phyloP scores from a whole-genome alignment of 2,888 invertebrate species.

The Cantharis flavilabris region DNA sequence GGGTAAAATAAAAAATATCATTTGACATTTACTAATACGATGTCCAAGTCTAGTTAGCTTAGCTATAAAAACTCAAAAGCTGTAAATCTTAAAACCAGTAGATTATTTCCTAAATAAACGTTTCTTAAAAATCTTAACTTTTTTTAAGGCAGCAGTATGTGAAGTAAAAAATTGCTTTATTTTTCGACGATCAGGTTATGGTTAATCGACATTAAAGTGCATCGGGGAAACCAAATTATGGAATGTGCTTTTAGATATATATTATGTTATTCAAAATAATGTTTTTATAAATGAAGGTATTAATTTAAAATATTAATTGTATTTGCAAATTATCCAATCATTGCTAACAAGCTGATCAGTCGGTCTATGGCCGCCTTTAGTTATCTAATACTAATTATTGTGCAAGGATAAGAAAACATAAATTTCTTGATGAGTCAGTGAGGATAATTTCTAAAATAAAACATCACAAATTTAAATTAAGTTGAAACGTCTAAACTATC shows the following conservation, averaged over 20 bases:
- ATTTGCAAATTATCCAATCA: too few relatives aligned
- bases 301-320: not conserved
- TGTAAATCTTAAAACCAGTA: not conserved
- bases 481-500: too few relatives aligned
- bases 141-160: not conserved
- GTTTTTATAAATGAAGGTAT: not conserved
- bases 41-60: not conserved
- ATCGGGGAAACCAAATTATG: not conserved
- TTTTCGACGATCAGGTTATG: not conserved
- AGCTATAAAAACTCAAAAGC: not conserved
- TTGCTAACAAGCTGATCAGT: too few relatives aligned
- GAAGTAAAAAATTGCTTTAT: not conserved
- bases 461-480: too few relatives aligned
- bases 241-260: not conserved
- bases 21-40: not conserved
- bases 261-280: not conserved
- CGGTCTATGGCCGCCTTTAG: too few relatives aligned
- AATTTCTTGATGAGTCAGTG: too few relatives aligned
- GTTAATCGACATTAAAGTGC: not conserved
- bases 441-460: too few relatives aligned
- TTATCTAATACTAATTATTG: too few relatives aligned
- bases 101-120: not conserved
- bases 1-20: slow-evolving; percentile 19
- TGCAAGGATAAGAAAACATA: too few relatives aligned
- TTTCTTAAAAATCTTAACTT: not conserved